Conservation (phyloP, 2,888 invertebrate species). For the Anagyrus pseudococci region DNA sequence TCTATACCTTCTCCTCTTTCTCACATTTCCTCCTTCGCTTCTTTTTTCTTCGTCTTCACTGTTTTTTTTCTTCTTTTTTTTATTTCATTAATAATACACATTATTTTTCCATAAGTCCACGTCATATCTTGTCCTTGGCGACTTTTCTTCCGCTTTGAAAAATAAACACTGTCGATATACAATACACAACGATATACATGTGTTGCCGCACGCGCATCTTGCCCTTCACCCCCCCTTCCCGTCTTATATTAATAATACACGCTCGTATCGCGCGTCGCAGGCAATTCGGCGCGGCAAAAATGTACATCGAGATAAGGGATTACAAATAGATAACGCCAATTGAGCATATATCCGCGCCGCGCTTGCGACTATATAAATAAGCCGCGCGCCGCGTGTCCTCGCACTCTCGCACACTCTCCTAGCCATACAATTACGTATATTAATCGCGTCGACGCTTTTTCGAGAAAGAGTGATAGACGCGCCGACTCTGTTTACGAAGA, state of each 20-base stretch:
- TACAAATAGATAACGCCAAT: too few species aligned
- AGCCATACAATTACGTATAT: too few species aligned
- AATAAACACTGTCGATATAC: conserved; percentile 26
- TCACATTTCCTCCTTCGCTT: not conserved
- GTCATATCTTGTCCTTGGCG: not conserved
- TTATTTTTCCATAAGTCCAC: not conserved
- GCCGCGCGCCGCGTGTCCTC: too few species aligned
- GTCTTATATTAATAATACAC: not conserved
- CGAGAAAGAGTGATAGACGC: too few species aligned
- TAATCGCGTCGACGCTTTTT: too few species aligned
- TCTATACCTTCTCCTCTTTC: not conserved
- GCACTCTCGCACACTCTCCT: too few species aligned
- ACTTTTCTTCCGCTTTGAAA: conserved; percentile 13
- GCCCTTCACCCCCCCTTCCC: not conserved
- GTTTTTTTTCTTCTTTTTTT: too few species aligned
- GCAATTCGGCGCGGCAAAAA: conserved; percentile 26
- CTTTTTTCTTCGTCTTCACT: not conserved
- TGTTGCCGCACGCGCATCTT: not conserved
- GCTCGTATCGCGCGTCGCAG: conserved; percentile 21
- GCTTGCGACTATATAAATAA: too few species aligned
- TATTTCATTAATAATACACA: not conserved
- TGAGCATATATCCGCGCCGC: too few species aligned
- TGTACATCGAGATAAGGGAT: conserved; percentile 14
- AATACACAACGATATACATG: conserved; percentile 10
- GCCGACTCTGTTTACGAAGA: too few species aligned